Conservation (phyloP, 2,113 vertebrate genomes). For the Prunella fulvescens region DNA sequence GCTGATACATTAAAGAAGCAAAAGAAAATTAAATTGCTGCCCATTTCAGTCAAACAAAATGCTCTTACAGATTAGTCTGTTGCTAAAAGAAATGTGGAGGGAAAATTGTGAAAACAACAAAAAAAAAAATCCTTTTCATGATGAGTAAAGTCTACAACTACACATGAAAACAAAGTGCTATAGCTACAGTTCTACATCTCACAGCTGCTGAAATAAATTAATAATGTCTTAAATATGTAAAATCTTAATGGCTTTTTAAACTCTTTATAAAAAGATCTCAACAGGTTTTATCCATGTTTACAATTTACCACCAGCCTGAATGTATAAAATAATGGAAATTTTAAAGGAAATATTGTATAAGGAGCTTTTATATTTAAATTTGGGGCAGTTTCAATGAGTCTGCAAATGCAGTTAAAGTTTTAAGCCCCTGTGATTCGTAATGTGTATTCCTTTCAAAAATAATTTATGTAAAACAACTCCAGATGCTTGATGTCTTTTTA, state of each 20-base stretch:
- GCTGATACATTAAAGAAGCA: constrained; percentile 27
- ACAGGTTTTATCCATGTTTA: constrained; percentile 31
- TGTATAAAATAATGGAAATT: background rate
- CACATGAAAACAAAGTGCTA: background rate
- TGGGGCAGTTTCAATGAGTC: background rate
- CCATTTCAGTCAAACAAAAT: constrained; percentile 47
- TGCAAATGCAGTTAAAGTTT: background rate
- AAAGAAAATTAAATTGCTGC: constrained; percentile 44
- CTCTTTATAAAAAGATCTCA: background rate
- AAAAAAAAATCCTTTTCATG: constrained; percentile 8
- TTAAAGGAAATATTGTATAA: background rate
- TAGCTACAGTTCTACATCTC: background rate
- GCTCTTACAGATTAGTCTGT: constrained; percentile 31
- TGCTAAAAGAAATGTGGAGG: background rate
- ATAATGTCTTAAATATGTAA: background rate
- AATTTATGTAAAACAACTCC: background rate
- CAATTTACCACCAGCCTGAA: background rate
- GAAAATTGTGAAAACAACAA: constrained; percentile 19
- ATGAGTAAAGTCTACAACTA: background rate
- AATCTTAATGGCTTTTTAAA: constrained; percentile 32
- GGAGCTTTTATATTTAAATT: background rate
- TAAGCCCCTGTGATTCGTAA: background rate
- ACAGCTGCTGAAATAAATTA: constrained; percentile 15
- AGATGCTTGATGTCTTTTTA: background rate
- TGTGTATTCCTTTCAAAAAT: background rate